These are phyloP conservation scores for Trachops cirrhosus DNA, from an alignment of 2,797 vertebrate species.

Conservation along the genomic window DNA sequence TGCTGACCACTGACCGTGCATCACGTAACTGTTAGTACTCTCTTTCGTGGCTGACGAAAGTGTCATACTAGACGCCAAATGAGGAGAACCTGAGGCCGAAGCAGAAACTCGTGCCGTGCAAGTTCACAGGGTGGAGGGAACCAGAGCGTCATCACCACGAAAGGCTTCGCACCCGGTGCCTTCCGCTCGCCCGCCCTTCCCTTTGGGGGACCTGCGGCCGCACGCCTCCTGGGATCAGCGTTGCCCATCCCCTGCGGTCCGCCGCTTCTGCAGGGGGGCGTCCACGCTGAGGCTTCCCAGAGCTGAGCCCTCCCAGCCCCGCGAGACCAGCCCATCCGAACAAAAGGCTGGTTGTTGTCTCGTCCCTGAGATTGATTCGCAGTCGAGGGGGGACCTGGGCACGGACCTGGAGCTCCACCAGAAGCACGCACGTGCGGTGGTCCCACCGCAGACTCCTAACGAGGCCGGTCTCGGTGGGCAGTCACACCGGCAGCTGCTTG, in stretches of 20 bases:
- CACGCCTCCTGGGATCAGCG: background rate
- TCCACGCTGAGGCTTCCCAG: background rate
- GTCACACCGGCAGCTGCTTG: background rate
- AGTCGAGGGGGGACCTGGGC: no score
- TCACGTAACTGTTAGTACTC: background rate
- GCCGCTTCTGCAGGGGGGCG: background rate
- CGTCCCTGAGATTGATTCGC: background rate
- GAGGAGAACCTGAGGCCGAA: background rate
- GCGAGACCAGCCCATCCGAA: background rate
- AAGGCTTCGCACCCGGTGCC: no score
- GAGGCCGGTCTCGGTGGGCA: background rate
- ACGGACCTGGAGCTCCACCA: no score
- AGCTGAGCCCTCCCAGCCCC: background rate
- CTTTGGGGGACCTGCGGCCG: accelerated
- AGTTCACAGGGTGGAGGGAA: background rate
- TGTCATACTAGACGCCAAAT: background rate
- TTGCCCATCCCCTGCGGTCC: no score
- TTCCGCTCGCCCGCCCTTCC: background rate
- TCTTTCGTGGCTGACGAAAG: background rate
- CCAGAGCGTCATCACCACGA: background rate
- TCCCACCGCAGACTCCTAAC: background rate
- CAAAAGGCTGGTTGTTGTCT: no score
- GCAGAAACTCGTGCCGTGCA: background rate
- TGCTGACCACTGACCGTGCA: background rate
- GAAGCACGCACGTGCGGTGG: background rate